These are phyloP conservation scores for Chloroceryle amazona DNA, from an alignment of 2,797 vertebrate genomes.

Conservation along the genomic window DNA sequence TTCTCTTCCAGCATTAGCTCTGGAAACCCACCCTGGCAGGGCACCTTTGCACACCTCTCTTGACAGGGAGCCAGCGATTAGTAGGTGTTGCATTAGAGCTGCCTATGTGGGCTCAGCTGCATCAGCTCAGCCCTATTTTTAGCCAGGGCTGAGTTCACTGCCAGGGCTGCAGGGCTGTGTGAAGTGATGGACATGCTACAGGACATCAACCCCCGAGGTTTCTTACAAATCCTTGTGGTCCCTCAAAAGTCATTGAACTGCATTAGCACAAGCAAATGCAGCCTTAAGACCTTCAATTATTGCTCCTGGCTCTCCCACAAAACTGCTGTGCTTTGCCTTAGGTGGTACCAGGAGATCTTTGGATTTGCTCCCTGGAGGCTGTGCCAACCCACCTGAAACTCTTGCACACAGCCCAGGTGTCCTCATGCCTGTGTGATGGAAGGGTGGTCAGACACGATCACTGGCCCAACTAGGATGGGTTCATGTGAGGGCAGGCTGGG, in stretches of 20 bases:
- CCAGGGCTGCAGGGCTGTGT: neutral
- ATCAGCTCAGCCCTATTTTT: conserved; percentile 22
- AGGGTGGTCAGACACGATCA: accelerated
- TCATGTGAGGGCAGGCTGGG: neutral
- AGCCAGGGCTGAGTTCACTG: neutral
- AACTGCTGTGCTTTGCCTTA: neutral
- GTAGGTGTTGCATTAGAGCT: conserved; percentile 35
- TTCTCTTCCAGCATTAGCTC: neutral
- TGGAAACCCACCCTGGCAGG: neutral
- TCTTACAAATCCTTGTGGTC: neutral
- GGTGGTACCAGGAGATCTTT: neutral
- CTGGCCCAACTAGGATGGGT: neutral
- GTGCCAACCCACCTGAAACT: accelerated
- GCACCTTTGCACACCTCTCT: neutral
- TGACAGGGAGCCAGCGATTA: accelerated
- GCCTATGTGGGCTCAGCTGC: conserved; percentile 1
- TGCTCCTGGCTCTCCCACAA: neutral
- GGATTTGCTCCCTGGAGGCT: accelerated
- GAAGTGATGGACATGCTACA: accelerated
- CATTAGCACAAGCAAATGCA: accelerated
- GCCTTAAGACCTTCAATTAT: accelerated
- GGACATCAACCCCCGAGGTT: neutral
- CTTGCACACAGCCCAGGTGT: accelerated
- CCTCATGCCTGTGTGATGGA: neutral
- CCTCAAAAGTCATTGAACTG: accelerated